Evolutionary conservation across 92 coral and sea anemone species (phyloP).

Genomic region (Epizoanthus rinbou): DNA sequence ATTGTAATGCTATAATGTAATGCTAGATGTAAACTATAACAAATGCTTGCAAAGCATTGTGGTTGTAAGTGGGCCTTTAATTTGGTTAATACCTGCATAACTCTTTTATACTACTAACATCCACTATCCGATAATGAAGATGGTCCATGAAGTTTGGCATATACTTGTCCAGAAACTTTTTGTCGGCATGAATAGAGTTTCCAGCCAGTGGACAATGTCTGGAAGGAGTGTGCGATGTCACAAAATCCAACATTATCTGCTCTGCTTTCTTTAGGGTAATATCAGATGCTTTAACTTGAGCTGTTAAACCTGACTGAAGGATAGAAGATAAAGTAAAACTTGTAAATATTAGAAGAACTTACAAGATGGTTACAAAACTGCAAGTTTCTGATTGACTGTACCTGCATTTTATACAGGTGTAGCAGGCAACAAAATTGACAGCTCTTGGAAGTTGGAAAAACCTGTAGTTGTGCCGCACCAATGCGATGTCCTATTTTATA

Average conservation of each 20-base stretch:
- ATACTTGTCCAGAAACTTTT: slow-evolving; percentile 80
- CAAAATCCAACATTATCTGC: slow-evolving; percentile 77
- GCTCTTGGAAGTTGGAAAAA: too few relatives aligned
- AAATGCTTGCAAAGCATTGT: too few relatives aligned
- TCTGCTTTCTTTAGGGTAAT: slow-evolving; percentile 73
- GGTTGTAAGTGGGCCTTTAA: too few relatives aligned
- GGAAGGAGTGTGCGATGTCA: slow-evolving; percentile 64
- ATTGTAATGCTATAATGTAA: too few relatives aligned
- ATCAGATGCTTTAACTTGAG: slow-evolving; percentile 82
- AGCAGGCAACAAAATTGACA: too few relatives aligned
- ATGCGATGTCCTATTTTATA: too few relatives aligned
- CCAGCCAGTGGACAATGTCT: slow-evolving; percentile 86
- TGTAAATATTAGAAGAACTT: background rate
- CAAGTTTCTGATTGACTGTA: too few relatives aligned
- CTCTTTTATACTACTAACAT: slow-evolving; percentile 94
- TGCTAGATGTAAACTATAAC: too few relatives aligned
- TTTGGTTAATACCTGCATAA: slow-evolving; percentile 76
- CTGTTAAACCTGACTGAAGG: slow-evolving; percentile 88
- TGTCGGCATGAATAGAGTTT: slow-evolving; percentile 94
- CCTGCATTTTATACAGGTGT: too few relatives aligned
- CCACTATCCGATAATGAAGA: slow-evolving; percentile 94
- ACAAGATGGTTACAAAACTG: too few relatives aligned
- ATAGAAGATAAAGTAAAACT: background rate
- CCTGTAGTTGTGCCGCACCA: too few relatives aligned
- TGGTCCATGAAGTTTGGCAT: slow-evolving; percentile 93